Base-by-base conservation (phyloP, 2,888 invertebrate genomes). In the Coenonympha arcania region DNA sequence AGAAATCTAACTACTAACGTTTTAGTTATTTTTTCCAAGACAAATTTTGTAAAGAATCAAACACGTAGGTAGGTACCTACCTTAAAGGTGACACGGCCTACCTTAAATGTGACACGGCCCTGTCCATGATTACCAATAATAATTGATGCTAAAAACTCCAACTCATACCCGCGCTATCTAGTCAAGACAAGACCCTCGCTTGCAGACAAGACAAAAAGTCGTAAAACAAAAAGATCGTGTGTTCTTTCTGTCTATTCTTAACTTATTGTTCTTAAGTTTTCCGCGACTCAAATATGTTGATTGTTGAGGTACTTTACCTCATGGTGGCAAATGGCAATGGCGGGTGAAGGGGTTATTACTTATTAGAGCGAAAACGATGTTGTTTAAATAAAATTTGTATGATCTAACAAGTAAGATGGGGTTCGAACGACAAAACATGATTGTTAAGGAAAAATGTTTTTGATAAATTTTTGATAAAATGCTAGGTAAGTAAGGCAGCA, bases 301-400 rank as follows among this genome's bases (percentile, higher is more conserved):
- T n/a, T n/a, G n/a, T n/a, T n/a, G n/a, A 40, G 9, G 39, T 20
- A 55, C 50, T 55, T 52, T 43, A 41, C 36, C 44, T 52, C 13
- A 52, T 55, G 47, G 49, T 44, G 49, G 26, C 48, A 55, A 63
- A 47, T 44, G 49, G 26, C 48, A 55, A 63, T 62, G 63, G 60
- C 57, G 54, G 53, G 43, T 48, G 52, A 47, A 43, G 31, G 5
- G 9, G 59, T 79, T 79, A 83, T n/a, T n/a, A n/a, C n/a, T n/a
- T n/a, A n/a, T 71, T 69, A 79, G 84, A 83, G 77, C 81, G 76
- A 64, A 73, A 69, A 76, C 64, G 59, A 63, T 68, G 64, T 65
- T 65, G n/a, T n/a, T 48, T 37, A 52, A 47, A 48, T 52, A 52
- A n/a, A 52, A 52, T 50, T 24, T 50, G 46, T 50, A 49, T n/a